These are phyloP conservation scores for Achlya flavicornis DNA, from an alignment of 2,888 invertebrate species.

Conservation along the genomic window DNA sequence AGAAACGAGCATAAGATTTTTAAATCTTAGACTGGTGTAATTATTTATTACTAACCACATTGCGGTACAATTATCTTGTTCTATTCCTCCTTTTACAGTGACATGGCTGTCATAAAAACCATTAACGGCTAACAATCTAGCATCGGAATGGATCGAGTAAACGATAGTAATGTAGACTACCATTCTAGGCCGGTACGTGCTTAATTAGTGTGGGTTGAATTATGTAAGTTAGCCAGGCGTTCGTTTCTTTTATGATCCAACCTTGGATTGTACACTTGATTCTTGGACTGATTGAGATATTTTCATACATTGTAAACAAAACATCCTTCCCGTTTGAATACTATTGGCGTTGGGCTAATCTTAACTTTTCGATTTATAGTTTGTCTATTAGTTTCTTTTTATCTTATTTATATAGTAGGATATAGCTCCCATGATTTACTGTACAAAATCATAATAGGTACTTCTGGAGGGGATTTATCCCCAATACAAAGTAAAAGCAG, in stretches of 20 bases:
- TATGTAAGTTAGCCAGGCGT: conserved; percentile 58
- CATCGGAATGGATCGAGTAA: conserved; percentile 48
- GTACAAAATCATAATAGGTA: no score
- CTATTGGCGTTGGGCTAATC: background rate
- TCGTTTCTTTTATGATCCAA: conserved; percentile 67
- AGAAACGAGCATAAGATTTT: conserved; percentile 5
- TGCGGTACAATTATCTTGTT: conserved; percentile 53
- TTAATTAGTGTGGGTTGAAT: conserved; percentile 74
- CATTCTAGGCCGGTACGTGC: conserved; percentile 65
- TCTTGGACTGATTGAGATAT: conserved; percentile 72
- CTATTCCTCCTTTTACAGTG: conserved; percentile 66
- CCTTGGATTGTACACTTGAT: conserved; percentile 71
- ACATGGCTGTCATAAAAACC: conserved; percentile 60
- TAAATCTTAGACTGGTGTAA: conserved; percentile 32
- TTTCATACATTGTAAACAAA: conserved; percentile 62
- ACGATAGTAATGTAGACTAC: conserved; percentile 55
- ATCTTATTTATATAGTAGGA: background rate
- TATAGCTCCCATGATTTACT: no score
- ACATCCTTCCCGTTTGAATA: conserved; percentile 39
- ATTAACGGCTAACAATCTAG: conserved; percentile 49
- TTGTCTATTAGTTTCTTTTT: background rate
- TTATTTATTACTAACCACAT: conserved; percentile 50
- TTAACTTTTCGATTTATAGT: background rate
- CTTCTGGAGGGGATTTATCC: no score
- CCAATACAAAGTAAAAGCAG: no score